Evolutionary conservation across 37 sponge, comb jelly and placozoan genomes (phyloP).

Genomic region (Lycopodina hypogea): DNA sequence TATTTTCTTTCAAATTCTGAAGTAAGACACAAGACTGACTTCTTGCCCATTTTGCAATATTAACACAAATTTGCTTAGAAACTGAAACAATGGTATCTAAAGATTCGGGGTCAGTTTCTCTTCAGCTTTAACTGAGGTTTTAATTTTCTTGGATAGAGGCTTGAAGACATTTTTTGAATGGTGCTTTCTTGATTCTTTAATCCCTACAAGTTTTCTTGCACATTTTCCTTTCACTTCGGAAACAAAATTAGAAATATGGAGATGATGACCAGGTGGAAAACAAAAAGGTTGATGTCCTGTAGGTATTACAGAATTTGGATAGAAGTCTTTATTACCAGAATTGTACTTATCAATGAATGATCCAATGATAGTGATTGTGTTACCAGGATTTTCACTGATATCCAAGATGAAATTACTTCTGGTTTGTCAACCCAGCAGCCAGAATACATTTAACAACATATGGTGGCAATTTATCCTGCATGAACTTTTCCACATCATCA

Average conservation of each 20-base stretch:
- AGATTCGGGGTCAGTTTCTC: neutral
- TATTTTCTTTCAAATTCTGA: conserved; percentile 21
- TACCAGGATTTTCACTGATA: conserved; percentile 12
- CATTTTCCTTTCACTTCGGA: neutral
- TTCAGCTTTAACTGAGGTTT: neutral
- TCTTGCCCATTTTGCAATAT: conserved; percentile 21
- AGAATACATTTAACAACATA: conserved; percentile 23
- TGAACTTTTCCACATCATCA: neutral
- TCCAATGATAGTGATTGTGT: conserved; percentile 16
- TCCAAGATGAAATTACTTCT: conserved; percentile 8
- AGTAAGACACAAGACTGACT: neutral
- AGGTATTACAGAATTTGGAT: neutral
- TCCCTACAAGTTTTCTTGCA: neutral
- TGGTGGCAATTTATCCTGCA: conserved; percentile 12
- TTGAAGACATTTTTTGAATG: neutral
- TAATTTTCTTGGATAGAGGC: neutral
- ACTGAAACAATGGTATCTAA: neutral
- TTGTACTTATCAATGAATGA: conserved; percentile 12
- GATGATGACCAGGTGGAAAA: conserved; percentile 35
- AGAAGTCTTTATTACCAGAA: neutral
- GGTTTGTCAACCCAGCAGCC: conserved; percentile 33
- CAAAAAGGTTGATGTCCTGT: conserved; percentile 8
- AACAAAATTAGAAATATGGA: conserved; percentile 14
- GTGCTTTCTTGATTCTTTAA: too few species aligned
- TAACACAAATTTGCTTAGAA: conserved; percentile 5